Base-by-base conservation (phyloP, 2,888 invertebrate species). In the Nymphalis urticae region DNA sequence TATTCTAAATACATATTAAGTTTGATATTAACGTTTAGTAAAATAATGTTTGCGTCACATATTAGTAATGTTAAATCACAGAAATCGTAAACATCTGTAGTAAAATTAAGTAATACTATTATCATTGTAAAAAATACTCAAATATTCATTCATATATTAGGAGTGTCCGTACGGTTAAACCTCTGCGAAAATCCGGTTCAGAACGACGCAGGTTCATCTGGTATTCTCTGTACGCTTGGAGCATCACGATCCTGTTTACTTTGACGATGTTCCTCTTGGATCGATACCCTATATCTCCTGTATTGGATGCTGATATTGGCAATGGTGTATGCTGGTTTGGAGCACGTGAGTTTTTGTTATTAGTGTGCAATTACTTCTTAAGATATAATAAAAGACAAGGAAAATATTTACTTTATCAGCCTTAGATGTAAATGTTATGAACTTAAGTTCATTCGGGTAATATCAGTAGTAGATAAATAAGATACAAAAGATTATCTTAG, bases 171-270 rank as follows among this genome's bases (percentile, higher is more conserved):
- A 88, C 90, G 8, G 87, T 92, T 42, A 90, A 93, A 73, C 86
- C 90, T 1, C 80, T 93, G 76, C 85, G 88, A 72, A 90, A 89
- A 74, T 83, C 87, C 24, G 84, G 83, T 59, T 87, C 92, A 1
- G 94, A 94, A 71, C 79, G 89, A 48, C 94, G 93, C 60, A 93
- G 94, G 70, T 95, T 96, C 80, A 66, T 94, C 3, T 88, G 92
- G 79, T 97, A 96, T 82, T 95, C 95, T 0, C 58, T 95, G 1
- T 96, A 96, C 81, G 96, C 96, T 1, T 97, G 96, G 96, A 94
- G 95, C 5, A 77, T 94, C 13, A 94, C 96, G 0, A 79, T 94
- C 4, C 48, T 93, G 0, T 81, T 96, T 51, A 94, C 95, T 0
- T 74, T 88, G 13, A 80, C 93, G 9, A 94, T 94, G 68, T 92